Base-by-base conservation (phyloP, 2,113 vertebrate genomes). In the Atherinomorus stipes region DNA sequence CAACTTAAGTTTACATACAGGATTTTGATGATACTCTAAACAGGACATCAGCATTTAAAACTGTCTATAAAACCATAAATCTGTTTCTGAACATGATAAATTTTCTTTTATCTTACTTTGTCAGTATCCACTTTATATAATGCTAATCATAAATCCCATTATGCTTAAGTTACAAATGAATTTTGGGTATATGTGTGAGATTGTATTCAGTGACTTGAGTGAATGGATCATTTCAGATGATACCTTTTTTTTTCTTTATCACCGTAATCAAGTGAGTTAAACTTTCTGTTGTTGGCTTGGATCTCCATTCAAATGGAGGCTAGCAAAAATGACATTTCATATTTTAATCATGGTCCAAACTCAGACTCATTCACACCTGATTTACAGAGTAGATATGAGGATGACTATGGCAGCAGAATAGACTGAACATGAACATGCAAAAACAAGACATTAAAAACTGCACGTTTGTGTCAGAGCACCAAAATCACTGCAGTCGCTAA, bases 351-450 rank as follows among this genome's bases (percentile, higher is more conserved):
- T n/a, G 13, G 44, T n/a, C 31, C 31, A 34, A 15, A 16, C 16
- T 9, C 18, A 47, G 18, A 47, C 44, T n/a, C 18, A 52, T 3
- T 18, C 0, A 26, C 38, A 34, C 11, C 23, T 59, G 28, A 49
- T 38, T 44, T 23, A 38, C 49, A 57, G 63, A n/a, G 58, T 1
- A 62, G 53, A 64, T 61, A 74, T 44, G 25, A 76, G 12, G 21
- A 40, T 40, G 26, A 57, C 1, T 47, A 12, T 21, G 25, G 31
- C 4, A 34, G 31, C 31, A 34, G 31, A n/a, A n/a, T n/a, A n/a
- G n/a, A 1, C 4, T 34, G 5, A 34, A 34, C 76, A 76, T 12
- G 42, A 16, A 56, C 54, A 44, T 52, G 49, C 64, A 11, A 34
- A 34, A 34, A 34, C 31, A 34, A 7, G 16, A 60, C 40, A 56